Conservation (phyloP, 2,888 invertebrate genomes). For the Cephus runcator region DNA sequence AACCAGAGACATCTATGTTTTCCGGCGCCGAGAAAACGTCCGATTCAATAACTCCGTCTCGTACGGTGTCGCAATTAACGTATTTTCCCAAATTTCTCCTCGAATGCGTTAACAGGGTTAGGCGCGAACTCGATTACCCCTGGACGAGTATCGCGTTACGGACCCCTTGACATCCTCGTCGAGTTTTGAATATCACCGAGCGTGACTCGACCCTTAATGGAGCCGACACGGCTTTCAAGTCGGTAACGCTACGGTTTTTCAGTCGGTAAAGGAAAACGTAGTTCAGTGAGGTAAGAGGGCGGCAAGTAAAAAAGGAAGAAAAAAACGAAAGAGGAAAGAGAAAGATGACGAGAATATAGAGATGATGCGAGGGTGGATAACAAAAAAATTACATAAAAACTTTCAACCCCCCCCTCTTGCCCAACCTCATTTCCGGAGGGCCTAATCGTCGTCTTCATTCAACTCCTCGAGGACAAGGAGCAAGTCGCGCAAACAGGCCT, state of each 20-base stretch:
- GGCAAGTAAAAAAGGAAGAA: conserved; percentile 51
- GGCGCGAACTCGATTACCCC: background rate
- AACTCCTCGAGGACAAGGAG: conserved; percentile 45
- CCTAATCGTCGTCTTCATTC: conserved; percentile 33
- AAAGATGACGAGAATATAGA: conserved; percentile 48
- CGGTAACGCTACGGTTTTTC: conserved; percentile 60
- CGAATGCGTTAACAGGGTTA: background rate
- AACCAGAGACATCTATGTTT: background rate
- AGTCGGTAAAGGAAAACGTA: conserved; percentile 60
- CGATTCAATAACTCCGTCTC: background rate
- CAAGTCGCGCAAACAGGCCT: background rate
- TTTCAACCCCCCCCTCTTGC: background rate
- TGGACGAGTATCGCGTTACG: background rate
- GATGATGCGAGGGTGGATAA: conserved; percentile 47
- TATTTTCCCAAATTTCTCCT: background rate
- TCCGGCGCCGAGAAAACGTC: background rate
- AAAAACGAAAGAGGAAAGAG: conserved; percentile 36
- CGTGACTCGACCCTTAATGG: conserved; percentile 13
- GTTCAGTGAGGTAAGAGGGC: conserved; percentile 65
- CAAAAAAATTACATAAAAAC: conserved; percentile 28
- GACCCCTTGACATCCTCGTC: conserved; percentile 9
- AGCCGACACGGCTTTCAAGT: conserved; percentile 46
- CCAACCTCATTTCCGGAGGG: conserved; percentile 20
- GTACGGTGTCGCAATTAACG: background rate
- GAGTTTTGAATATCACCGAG: conserved; percentile 13